A percentile compares a stretch with the other conserved stretches of the same genome.
Evolutionary conservation across 2,113 vertebrate species (phyloP).

Genomic region (Misgurnus mizolepis): DNA sequence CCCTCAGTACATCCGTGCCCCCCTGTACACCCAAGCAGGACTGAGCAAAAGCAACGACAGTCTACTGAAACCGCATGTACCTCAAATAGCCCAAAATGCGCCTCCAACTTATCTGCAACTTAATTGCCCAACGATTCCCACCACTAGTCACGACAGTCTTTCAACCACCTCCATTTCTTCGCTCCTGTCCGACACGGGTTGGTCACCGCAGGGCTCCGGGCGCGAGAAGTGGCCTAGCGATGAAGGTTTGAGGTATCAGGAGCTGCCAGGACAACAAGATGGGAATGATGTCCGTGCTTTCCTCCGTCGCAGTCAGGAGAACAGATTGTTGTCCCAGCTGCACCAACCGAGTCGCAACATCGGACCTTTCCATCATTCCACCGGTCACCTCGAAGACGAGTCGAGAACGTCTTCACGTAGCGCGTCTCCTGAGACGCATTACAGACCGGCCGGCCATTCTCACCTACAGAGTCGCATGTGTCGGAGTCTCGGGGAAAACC

Average conservation of each 20-base stretch:
- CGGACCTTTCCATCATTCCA: conserved; percentile 56
- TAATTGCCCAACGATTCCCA: rapidly evolving
- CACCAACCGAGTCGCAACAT: not conserved
- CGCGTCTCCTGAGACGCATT: not conserved
- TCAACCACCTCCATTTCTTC: conserved; percentile 17
- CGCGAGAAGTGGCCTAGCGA: conserved; percentile 48
- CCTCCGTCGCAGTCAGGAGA: conserved; percentile 1
- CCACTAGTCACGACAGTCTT: conserved; percentile 52
- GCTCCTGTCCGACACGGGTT: conserved; percentile 20
- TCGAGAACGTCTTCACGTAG: conserved; percentile 31
- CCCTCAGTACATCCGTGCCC: not conserved
- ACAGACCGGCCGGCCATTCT: not conserved
- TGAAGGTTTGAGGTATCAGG: conserved; percentile 44
- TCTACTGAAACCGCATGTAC: conserved; percentile 48
- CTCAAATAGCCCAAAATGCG: not conserved
- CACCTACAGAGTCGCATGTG: conserved; percentile 65
- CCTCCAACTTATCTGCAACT: not conserved
- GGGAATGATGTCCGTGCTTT: not conserved
- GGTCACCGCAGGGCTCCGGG: not conserved
- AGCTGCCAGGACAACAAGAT: not conserved
- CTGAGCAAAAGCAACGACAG: conserved; percentile 34
- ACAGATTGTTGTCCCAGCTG: not conserved
- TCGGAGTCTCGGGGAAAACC: conserved; percentile 70
- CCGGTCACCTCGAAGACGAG: conserved; percentile 51
- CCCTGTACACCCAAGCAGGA: not conserved